These are phyloP conservation scores for Carlito syrichta DNA, from an alignment of 2,113 vertebrate species.

Conservation along the genomic window DNA sequence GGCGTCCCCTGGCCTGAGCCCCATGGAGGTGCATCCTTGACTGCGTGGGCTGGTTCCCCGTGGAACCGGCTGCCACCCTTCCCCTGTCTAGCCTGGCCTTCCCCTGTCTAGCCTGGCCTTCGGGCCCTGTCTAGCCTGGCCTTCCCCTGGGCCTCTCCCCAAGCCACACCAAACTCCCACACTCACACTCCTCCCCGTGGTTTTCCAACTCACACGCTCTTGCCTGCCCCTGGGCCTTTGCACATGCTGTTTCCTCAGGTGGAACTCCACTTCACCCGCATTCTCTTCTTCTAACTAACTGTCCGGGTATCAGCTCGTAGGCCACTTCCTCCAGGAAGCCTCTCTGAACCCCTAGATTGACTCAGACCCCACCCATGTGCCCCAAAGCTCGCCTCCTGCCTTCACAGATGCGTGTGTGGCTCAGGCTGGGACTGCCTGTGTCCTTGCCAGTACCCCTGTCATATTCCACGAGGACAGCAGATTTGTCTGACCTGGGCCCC, in stretches of 20 bases:
- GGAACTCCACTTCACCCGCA: neutral
- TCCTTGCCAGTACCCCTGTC: neutral
- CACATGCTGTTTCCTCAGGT: neutral
- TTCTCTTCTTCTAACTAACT: neutral
- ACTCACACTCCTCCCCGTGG: neutral
- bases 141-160: no score
- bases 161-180: neutral
- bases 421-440: neutral
- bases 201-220: neutral
- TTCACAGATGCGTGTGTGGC: neutral
- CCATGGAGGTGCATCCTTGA: no score
- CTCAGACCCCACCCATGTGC: neutral
- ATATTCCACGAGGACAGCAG: fast-evolving
- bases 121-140: no score
- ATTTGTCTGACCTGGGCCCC: neutral
- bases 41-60: no score
- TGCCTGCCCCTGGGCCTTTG: neutral
- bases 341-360: neutral
- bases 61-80: no score
- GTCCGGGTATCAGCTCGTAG: neutral
- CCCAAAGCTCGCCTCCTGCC: neutral
- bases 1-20: no score
- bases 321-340: neutral
- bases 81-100: no score
- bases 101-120: no score